Percentiles rank a stretch among this genome's conserved stretches.
Evolutionary conservation across 2,113 vertebrate genomes (phyloP).

Genomic region (Sturnira hondurensis): DNA sequence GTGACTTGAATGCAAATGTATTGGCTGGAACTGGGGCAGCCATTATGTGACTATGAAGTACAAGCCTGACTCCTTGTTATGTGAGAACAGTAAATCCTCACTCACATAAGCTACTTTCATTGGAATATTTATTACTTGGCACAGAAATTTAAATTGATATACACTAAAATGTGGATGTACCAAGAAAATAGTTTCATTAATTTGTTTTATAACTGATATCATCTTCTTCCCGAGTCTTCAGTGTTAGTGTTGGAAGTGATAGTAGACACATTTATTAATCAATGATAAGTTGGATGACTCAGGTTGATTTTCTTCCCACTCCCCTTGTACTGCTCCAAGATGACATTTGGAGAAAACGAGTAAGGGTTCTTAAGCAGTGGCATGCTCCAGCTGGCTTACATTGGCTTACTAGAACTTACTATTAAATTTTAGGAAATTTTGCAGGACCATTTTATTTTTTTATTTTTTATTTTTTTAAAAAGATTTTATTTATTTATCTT

Average conservation of each 20-base stretch:
- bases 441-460: too few relatives aligned
- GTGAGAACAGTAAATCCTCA: neutral
- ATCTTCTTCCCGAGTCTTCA: slow-evolving; percentile 4
- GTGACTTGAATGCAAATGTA: neutral
- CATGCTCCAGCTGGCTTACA: neutral
- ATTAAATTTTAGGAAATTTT: neutral
- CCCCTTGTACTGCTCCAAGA: neutral
- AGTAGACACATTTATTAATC: neutral
- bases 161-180: slow-evolving; percentile 16
- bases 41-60: neutral
- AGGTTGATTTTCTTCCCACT: neutral
- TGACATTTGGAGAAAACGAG: neutral
- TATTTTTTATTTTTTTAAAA: too few relatives aligned
- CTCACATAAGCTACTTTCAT: neutral
- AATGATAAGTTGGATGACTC: neutral
- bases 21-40: neutral
- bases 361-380: neutral
- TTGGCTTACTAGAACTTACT: neutral
- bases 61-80: neutral
- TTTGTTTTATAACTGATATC: neutral
- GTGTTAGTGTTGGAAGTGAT: neutral
- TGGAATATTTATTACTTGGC: neutral
- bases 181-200: neutral
- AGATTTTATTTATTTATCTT: too few relatives aligned
- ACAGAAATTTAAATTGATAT: neutral